phyloP scores from a whole-genome alignment of 2,797 vertebrate species.

The Channa striata region DNA sequence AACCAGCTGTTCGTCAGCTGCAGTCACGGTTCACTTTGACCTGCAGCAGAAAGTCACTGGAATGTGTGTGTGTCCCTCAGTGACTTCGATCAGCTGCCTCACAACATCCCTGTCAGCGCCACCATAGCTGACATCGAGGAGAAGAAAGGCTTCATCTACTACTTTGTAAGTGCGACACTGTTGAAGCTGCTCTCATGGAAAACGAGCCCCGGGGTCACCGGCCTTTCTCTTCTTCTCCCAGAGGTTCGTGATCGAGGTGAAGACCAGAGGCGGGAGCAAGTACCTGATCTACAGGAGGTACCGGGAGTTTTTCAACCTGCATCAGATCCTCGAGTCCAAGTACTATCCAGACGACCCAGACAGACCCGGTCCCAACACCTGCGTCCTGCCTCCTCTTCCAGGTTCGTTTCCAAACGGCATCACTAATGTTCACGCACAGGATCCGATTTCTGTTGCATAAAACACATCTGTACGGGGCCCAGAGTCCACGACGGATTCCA shows the following conservation, averaged over 20 bases:
- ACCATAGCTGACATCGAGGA: constrained; percentile 94
- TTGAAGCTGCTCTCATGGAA: too few species aligned
- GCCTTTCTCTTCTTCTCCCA: constrained; percentile 37
- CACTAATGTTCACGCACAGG: too few species aligned
- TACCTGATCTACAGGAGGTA: constrained; percentile 96
- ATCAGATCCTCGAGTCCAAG: constrained; percentile 88
- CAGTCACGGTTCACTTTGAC: too few species aligned
- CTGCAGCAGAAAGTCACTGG: too few species aligned
- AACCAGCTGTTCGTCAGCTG: too few species aligned
- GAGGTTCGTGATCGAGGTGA: constrained; percentile 94
- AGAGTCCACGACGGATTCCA: background rate
- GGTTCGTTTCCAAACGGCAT: constrained; percentile 74
- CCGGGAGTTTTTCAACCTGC: constrained; percentile 89
- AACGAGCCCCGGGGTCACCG: too few species aligned
- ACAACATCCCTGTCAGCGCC: constrained; percentile 90
- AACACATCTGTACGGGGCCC: constrained; percentile 1
- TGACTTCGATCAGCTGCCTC: constrained; percentile 95
- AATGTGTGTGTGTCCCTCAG: constrained; percentile 69
- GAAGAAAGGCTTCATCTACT: constrained; percentile 92
- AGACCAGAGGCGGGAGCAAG: constrained; percentile 91
- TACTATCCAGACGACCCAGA: constrained; percentile 83
- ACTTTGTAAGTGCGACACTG: constrained; percentile 86
- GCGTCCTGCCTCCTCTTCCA: constrained; percentile 87
- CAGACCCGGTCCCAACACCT: constrained; percentile 75
- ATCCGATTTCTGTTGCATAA: background rate